These are phyloP conservation scores for Rhincodon typus DNA, from an alignment of 2,797 vertebrate genomes.

Conservation along the genomic window DNA sequence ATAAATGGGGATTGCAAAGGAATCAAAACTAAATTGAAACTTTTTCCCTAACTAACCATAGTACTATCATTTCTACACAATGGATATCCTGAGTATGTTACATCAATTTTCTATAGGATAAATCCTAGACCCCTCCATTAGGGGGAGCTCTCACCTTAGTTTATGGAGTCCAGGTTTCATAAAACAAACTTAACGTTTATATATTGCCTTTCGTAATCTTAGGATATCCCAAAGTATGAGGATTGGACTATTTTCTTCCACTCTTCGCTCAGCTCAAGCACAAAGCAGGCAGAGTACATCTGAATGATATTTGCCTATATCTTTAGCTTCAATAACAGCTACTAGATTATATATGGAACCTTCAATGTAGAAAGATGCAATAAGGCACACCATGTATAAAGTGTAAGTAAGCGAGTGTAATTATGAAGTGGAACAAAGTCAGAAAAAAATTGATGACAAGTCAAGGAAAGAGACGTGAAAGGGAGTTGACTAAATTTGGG, in stretches of 20 bases:
- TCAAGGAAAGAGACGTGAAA: neutral
- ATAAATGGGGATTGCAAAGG: too few species aligned
- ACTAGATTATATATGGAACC: neutral
- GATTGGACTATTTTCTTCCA: neutral
- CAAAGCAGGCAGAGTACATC: neutral
- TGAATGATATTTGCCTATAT: neutral
- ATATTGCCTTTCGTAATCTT: neutral
- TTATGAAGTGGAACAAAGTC: too few species aligned
- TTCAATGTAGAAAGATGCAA: neutral
- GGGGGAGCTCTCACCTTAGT: slow-evolving; percentile 3
- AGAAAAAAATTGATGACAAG: neutral
- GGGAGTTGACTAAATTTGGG: neutral
- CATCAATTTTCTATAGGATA: neutral
- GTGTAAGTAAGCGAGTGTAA: too few species aligned
- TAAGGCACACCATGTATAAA: neutral
- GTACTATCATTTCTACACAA: neutral
- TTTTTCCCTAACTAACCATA: neutral
- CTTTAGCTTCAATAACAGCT: neutral
- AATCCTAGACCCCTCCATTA: neutral
- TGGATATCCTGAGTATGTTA: neutral
- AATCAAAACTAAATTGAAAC: neutral
- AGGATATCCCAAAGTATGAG: neutral
- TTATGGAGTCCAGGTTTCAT: neutral
- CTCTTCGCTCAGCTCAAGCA: neutral
- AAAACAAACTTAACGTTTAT: neutral